phyloP scores from a whole-genome alignment of 2,888 invertebrate species.

The Pollenia angustigena region DNA sequence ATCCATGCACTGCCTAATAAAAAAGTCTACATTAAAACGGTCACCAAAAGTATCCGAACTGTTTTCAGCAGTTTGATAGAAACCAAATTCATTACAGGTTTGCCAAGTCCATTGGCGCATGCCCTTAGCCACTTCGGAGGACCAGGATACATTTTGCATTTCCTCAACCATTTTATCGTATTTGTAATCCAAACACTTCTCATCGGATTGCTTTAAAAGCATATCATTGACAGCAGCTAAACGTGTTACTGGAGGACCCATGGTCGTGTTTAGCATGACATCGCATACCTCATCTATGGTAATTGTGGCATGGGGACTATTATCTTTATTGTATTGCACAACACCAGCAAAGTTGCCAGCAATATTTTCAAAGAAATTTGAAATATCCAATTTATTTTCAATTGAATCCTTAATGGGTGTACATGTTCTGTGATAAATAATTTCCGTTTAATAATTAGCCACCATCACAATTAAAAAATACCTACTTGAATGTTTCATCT shows the following conservation, averaged over 20 bases:
- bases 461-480: neutral
- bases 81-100: conserved; percentile 98
- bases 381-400: conserved; percentile 87
- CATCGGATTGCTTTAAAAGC: conserved; percentile 87
- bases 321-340: conserved; percentile 98
- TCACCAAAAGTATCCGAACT: conserved; percentile 88
- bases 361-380: conserved; percentile 92
- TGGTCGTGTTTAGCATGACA: conserved; percentile 88
- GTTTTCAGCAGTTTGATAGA: conserved; percentile 93
- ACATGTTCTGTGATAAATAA: conserved; percentile 87
- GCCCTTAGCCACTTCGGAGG: conserved; percentile 87
- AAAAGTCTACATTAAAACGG: conserved; percentile 91
- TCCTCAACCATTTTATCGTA: conserved; percentile 90
- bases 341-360: conserved; percentile 95
- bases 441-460: neutral
- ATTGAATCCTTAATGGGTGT: conserved; percentile 88
- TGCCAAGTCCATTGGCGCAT: conserved; percentile 97
- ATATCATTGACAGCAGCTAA: conserved; percentile 90
- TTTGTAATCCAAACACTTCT: conserved; percentile 93
- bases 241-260: conserved; percentile 87
- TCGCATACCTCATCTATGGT: conserved; percentile 93
- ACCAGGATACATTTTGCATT: conserved; percentile 89
- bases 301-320: conserved; percentile 89
- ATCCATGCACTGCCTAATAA: conserved; percentile 92
- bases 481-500: conserved; percentile 90